These are phyloP conservation scores for Syrmaticus mikado DNA, from an alignment of 2,113 vertebrate genomes.

Conservation along the genomic window DNA sequence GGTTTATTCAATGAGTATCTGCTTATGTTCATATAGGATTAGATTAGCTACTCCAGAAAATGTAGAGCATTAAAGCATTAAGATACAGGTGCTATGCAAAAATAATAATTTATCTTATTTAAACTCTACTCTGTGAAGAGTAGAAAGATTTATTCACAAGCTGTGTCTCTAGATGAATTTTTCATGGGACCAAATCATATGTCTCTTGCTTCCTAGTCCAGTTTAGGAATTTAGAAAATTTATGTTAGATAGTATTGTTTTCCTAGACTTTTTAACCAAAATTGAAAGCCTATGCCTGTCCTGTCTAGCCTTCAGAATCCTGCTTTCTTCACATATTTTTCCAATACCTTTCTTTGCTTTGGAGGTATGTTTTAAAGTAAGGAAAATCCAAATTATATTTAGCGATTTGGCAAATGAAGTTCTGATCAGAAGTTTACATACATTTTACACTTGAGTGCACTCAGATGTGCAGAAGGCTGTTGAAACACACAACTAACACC, in stretches of 20 bases:
- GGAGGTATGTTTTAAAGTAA: background rate
- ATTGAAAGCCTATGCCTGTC: background rate
- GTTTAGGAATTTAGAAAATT: background rate
- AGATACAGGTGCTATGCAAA: background rate
- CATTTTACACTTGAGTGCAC: accelerated
- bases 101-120: background rate
- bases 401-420: background rate
- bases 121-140: background rate
- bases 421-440: background rate
- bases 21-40: background rate
- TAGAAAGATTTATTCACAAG: background rate
- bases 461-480: background rate
- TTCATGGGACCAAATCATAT: background rate
- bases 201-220: background rate
- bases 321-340: background rate
- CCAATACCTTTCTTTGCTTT: background rate
- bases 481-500: background rate
- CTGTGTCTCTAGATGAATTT: background rate
- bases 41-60: background rate
- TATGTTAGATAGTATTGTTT: background rate
- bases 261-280: background rate
- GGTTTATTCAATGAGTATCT: background rate
- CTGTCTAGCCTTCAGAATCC: background rate
- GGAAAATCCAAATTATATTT: background rate
- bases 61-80: background rate